Evolutionary conservation across 2,113 vertebrate species (phyloP), one percentile per base, ranked within the genome.

Genomic region (Delphinus delphis): DNA sequence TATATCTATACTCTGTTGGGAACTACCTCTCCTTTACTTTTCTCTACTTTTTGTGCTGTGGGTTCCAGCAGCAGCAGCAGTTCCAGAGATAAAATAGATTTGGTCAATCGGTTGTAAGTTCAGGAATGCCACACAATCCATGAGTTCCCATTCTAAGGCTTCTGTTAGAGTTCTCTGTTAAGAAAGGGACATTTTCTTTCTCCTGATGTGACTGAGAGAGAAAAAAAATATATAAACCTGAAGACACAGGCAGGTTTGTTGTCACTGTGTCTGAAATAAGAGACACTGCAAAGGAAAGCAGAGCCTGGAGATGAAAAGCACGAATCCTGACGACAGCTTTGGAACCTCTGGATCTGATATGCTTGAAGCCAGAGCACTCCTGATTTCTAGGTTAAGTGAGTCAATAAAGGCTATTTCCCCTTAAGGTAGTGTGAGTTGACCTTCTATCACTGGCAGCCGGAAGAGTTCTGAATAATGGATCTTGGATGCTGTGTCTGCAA

Each of bases 391-490:
- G n/a, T 74, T 83, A 9, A 71, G 5, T 74, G 53, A 94, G 55
- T 86, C 73, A 62, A 26, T 80, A n/a, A 96, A 76, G 63, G 18
- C 47, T 50, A 28, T 76, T 91, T 90, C 26, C 47, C n/a, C 60
- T 55, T 53, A 80, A 87, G 44, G 85, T 21, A 90, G 10, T 88
- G 55, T 10, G 17, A 74, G 68, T 65, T 95, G 63, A 73, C 92
- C 89, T 95, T 93, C 55, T 90, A 80, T 79, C 80, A 53, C 50
- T 62, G 41, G 41, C 70, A 88, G n/a, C 77, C 4, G 0, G 33
- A 95, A 88, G 20, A 33, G 18, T 87, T 50, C 38, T 97, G 89
- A 96, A 93, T 87, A 88, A 93, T 95, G 50, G 33, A 91, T 86
- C 36, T 33, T 53, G 6, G 74, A 70, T 53, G 10, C 36, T 89